Evolutionary conservation across 2,888 invertebrate genomes (phyloP), one percentile per base, ranked within the genome.

Genomic region (Drosophila fulvimacula): DNA sequence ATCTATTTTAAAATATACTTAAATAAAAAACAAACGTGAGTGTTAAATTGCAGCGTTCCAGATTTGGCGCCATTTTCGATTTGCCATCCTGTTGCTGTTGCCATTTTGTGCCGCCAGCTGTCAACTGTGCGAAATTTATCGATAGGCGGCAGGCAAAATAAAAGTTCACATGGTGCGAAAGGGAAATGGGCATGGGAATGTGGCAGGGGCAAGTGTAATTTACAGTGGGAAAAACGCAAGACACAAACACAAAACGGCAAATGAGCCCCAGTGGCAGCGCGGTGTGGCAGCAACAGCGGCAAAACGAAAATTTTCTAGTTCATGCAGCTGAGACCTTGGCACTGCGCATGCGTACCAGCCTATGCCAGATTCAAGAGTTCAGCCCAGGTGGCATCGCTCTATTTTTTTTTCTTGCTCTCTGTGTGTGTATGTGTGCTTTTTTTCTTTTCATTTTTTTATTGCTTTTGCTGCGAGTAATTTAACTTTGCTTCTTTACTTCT

Each of bases 261-360:
- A 61, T 51, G 34, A 51, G 42, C 36, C n/a, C 21, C 36, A 60
- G n/a, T 32, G 55, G n/a, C 44, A 15, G 42, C 7, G 15, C 42
- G 3, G 41, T 5, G 19, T n/a, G n/a, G 2, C 13, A 1, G 13
- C 21, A 7, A 17, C 19, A 41, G 19, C 41, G 34, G 39, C 44
- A 17, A 46, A 39, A 57, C 17, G 6, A 10, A 49, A 52, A 61
- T 38, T 62, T 73, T 57, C 24, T 49, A 39, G 53, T 57, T 60
- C 19, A 32, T 48, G 30, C 17, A 24, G 39, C 44, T 55, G 2
- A 19, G 15, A 19, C 32, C 36, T 51, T 60, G 42, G 42, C 42
- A 41, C 44, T 66, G 74, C 77, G 75, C 77, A 67, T 68, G 77
- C 77, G 79, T 65, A 68, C 19, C 48, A 32, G 30, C 48, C 66